A percentile compares a stretch with the other conserved stretches of the same genome.
phyloP scores from a whole-genome alignment of 2,888 invertebrate genomes.

The Ophioninae sp. region DNA sequence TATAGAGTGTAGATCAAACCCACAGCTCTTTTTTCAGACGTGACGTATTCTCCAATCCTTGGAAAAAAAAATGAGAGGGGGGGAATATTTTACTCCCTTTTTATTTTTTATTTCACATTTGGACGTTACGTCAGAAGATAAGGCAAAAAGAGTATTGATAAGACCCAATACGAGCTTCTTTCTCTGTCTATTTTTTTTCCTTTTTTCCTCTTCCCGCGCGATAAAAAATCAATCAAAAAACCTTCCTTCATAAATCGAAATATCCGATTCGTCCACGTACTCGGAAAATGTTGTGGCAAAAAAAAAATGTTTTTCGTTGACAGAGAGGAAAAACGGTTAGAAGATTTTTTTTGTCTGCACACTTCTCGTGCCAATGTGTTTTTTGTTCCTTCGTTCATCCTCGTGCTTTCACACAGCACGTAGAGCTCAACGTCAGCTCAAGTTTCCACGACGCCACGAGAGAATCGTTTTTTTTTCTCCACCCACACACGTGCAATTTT shows the following conservation, averaged over 20 bases:
- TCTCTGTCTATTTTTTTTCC: background rate
- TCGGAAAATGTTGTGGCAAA: background rate
- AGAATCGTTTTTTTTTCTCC: constrained; percentile 2
- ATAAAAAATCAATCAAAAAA: background rate
- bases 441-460: constrained; percentile 52
- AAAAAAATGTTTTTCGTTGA: background rate
- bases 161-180: constrained; percentile 31
- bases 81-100: background rate
- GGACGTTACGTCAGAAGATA: constrained; percentile 56
- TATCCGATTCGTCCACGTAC: background rate
- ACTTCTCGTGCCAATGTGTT: background rate
- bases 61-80: too few species aligned
- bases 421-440: constrained; percentile 5
- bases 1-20: background rate
- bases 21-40: background rate
- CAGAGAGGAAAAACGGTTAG: background rate
- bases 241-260: background rate
- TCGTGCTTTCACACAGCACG: constrained; percentile 54
- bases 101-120: constrained; percentile 33
- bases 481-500: constrained; percentile 2
- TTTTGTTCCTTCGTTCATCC: constrained; percentile 26
- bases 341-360: background rate
- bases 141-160: constrained; percentile 40
- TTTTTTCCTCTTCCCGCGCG: background rate
- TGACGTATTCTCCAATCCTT: background rate